Evolutionary conservation across 2,888 invertebrate genomes (phyloP).

Genomic region (Ectropis crepuscularia): DNA sequence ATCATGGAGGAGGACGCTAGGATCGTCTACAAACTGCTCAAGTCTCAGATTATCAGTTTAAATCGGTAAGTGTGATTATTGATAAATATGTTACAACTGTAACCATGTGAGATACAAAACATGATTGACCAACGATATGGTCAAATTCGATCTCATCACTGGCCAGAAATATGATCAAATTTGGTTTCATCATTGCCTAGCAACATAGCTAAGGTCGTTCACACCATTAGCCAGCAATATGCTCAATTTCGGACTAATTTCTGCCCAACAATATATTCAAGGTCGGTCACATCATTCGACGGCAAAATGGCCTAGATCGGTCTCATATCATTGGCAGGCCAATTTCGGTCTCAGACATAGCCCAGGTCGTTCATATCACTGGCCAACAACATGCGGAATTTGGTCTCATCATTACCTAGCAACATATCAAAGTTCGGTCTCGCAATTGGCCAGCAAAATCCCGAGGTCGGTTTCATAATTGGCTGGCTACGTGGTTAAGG

Average conservation of each 20-base stretch:
- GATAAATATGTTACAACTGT: too few relatives aligned
- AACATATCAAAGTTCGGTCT: slow-evolving; percentile 98
- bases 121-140: neutral
- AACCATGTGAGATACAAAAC: slow-evolving; percentile 93
- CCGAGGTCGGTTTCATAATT: slow-evolving; percentile 57
- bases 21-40: slow-evolving; percentile 95
- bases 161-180: neutral
- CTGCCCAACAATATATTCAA: slow-evolving; percentile 97
- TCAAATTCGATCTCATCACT: neutral
- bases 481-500: slow-evolving; percentile 97
- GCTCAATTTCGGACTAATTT: too few relatives aligned
- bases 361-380: neutral
- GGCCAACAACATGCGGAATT: neutral
- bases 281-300: slow-evolving; percentile 97
- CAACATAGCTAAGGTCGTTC: neutral
- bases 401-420: slow-evolving; percentile 85
- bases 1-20: slow-evolving; percentile 97
- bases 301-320: slow-evolving; percentile 95
- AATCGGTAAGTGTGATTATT: slow-evolving; percentile 46
- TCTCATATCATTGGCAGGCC: slow-evolving; percentile 90
- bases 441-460: slow-evolving; percentile 96
- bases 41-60: slow-evolving; percentile 93
- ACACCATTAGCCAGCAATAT: neutral
- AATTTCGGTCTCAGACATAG: neutral
- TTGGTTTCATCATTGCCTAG: neutral